Percentiles rank a stretch among this genome's conserved stretches.
Evolutionary conservation across 2,113 vertebrate genomes (phyloP).

Genomic region (Gorsachius goisagi): DNA sequence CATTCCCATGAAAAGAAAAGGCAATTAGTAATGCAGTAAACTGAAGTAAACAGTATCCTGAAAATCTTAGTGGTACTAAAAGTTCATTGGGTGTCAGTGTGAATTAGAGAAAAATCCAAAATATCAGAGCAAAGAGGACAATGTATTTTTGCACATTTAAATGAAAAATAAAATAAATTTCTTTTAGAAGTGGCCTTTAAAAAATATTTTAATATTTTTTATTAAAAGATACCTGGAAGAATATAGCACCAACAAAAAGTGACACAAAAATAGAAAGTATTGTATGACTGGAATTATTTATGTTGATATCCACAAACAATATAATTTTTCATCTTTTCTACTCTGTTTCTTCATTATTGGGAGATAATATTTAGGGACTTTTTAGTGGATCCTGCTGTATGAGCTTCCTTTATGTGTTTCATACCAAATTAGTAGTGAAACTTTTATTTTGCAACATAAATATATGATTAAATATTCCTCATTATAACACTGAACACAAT

Average conservation of each 20-base stretch:
- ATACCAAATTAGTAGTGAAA: not conserved
- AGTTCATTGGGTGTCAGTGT: not conserved
- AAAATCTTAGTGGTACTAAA: not conserved
- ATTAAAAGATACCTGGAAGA: not conserved
- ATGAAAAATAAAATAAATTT: not conserved
- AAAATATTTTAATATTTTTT: too few relatives aligned
- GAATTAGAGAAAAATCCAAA: not conserved
- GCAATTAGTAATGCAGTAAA: not conserved
- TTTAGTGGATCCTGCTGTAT: not conserved
- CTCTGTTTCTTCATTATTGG: not conserved
- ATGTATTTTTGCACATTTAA: not conserved
- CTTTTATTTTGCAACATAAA: not conserved
- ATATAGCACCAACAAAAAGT: not conserved
- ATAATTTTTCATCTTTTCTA: not conserved
- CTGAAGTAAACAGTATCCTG: not conserved
- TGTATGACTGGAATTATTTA: not conserved
- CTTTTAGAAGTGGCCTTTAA: not conserved
- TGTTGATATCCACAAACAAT: not conserved
- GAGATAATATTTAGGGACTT: not conserved
- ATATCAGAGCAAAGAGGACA: not conserved
- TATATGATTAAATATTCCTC: not conserved
- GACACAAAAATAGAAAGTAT: not conserved
- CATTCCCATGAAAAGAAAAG: not conserved
- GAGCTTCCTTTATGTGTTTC: not conserved
- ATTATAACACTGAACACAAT: not conserved